phyloP scores from a whole-genome alignment of 2,888 invertebrate species.

The Dasypogon diadema region DNA sequence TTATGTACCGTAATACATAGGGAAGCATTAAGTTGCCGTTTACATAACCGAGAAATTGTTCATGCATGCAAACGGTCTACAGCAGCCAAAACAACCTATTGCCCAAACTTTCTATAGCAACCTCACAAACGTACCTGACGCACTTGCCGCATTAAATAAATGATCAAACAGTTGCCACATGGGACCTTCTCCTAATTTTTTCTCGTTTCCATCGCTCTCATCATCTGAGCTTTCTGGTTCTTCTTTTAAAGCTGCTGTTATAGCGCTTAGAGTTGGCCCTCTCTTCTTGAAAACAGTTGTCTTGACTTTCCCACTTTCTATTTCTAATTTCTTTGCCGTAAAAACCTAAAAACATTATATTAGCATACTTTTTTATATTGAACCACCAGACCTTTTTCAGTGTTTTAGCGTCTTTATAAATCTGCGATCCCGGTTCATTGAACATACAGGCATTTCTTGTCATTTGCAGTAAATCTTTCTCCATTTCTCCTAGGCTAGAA shows the following conservation, averaged over 20 bases:
- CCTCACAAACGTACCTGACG: conserved; percentile 65
- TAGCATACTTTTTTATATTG: neutral
- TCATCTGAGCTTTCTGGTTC: conserved; percentile 74
- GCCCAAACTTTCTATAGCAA: too few species aligned
- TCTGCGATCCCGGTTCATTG: conserved; percentile 96
- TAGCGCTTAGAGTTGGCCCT: conserved; percentile 73
- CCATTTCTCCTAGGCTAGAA: conserved; percentile 81
- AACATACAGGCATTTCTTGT: conserved; percentile 95
- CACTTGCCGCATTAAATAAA: conserved; percentile 76
- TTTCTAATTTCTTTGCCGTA: conserved; percentile 76
- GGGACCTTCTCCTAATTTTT: conserved; percentile 77
- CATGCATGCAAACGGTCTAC: too few species aligned
- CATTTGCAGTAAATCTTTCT: conserved; percentile 90
- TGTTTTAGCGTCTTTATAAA: conserved; percentile 94
- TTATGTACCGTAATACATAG: too few species aligned
- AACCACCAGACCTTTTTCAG: conserved; percentile 81
- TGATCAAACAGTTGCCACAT: conserved; percentile 93
- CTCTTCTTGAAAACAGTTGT: conserved; percentile 74
- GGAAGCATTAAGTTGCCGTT: too few species aligned
- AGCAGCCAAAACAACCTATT: too few species aligned
- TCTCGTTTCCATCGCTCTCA: conserved; percentile 73
- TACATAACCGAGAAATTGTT: too few species aligned
- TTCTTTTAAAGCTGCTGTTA: conserved; percentile 70
- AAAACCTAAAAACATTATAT: conserved; percentile 70
- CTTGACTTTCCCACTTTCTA: conserved; percentile 76